A percentile compares a stretch with the other conserved stretches of the same genome.
Evolutionary conservation across 2,113 vertebrate genomes (phyloP).

Genomic region (Haplotaxodon microlepis): DNA sequence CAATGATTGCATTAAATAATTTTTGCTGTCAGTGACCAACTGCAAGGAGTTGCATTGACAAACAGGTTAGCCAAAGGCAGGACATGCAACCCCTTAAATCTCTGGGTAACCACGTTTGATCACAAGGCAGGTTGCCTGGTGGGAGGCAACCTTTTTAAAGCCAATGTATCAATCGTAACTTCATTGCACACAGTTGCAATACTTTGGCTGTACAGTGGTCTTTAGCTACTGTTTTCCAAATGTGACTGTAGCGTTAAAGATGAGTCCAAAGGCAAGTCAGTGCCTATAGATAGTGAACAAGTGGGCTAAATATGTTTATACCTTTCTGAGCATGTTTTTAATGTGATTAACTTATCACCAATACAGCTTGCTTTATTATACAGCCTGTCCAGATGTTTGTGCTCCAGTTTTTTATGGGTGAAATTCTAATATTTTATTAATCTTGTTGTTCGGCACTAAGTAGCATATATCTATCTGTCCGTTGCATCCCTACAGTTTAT

Average conservation of each 20-base stretch:
- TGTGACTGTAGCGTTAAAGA: background rate
- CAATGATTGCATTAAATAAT: background rate
- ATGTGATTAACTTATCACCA: background rate
- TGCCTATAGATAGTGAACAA: rapidly evolving
- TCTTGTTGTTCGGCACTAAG: background rate
- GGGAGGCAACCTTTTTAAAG: background rate
- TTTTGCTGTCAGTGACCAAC: background rate
- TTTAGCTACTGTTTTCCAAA: background rate
- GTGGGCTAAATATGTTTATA: background rate
- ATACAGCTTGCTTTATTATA: background rate
- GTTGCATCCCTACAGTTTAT: background rate
- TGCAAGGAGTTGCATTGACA: background rate
- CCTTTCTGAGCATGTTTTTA: background rate
- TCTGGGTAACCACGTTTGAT: background rate
- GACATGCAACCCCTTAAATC: background rate
- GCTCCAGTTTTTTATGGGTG: background rate
- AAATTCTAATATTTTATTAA: background rate
- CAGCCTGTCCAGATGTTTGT: rapidly evolving
- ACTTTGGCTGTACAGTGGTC: background rate
- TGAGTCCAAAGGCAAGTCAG: background rate
- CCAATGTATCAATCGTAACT: background rate
- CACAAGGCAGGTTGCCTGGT: background rate
- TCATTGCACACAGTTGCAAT: background rate
- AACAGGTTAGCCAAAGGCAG: background rate
- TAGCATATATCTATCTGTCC: background rate